Conservation (phyloP, 2,113 vertebrate species). For the Calidris pygmaea region DNA sequence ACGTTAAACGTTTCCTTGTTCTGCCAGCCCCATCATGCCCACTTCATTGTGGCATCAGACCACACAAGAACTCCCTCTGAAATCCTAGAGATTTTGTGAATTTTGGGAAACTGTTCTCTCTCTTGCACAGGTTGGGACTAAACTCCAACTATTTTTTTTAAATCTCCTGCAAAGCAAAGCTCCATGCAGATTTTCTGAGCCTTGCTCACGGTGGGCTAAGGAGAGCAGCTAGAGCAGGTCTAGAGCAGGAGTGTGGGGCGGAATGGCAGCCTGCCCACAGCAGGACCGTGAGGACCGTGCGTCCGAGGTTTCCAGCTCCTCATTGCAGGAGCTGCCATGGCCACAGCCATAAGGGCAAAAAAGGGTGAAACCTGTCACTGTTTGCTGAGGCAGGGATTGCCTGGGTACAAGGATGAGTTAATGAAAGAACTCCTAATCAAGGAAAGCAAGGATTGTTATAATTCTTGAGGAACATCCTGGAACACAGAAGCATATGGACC, state of each 20-base stretch:
- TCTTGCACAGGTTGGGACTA: no score
- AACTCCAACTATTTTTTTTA: neutral
- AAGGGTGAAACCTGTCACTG: fast-evolving
- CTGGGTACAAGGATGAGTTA: no score
- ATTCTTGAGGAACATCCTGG: no score
- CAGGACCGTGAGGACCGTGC: fast-evolving
- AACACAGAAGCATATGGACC: no score
- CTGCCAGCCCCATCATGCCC: fast-evolving
- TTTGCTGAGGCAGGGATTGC: fast-evolving
- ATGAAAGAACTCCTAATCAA: no score
- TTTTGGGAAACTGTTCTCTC: neutral
- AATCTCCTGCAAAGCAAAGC: neutral
- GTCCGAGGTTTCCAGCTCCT: neutral
- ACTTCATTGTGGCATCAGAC: neutral
- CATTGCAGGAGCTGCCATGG: neutral
- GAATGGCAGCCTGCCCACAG: fast-evolving
- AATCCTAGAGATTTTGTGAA: neutral
- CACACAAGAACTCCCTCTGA: neutral
- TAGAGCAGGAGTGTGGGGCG: neutral
- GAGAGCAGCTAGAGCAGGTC: no score
- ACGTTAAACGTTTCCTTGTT: fast-evolving
- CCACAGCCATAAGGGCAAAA: neutral
- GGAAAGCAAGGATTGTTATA: no score
- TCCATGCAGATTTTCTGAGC: neutral
- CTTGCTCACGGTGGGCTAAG: neutral